Base-by-base conservation (phyloP, 2,888 invertebrate genomes). In the Halictus quadricinctus region DNA sequence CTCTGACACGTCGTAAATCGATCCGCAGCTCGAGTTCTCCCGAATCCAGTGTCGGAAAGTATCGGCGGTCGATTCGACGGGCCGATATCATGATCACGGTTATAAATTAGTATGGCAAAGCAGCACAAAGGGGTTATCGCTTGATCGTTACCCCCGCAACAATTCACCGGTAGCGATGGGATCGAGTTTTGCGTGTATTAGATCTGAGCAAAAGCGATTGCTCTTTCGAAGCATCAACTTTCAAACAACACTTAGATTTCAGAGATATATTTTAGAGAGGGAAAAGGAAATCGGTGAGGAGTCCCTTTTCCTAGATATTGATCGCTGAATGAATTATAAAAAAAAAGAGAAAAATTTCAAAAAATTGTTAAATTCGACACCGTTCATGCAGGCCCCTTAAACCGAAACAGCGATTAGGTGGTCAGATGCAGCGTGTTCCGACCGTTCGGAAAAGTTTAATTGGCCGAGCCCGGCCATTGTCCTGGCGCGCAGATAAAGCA, bases 391-490 rank as follows among this genome's bases (percentile, higher is more conserved):
- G 21, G 54, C 18, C 54, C 54, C 2, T 29, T 78, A 81, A 81
- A 72, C 58, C 29, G 79, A 64, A 77, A 79, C 84, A 79, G 78
- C 77, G 83, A 86, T 87, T 86, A 84, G 58, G 58, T 12, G 58
- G 58, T 58, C 58, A 58, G 78, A 60, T 12, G 46, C 58, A 36
- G n/a, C 15, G 43, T 36, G 36, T 29, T 41, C 54, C 18, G 5
- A 3, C 12, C 21, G 15, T 21, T 18, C 15, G 54, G 50, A 43
- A 81, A 81, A 83, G 50, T 76, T 81, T 76, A 83, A 83, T 83
- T 83, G 81, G 54, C 36, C 72, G 60, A 6, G 21, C 41, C 43
- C 48, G 79, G 8, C 50, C 72, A 60, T 46, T 60, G 74, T 29
- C 50, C 13, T 18, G 82, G 41, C 29, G n/a, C 70, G 4, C 18